Evolutionary conservation across 2,797 vertebrate species (phyloP), one percentile per base, ranked within the genome.

Genomic region (Paratrypauchen microcephalus): DNA sequence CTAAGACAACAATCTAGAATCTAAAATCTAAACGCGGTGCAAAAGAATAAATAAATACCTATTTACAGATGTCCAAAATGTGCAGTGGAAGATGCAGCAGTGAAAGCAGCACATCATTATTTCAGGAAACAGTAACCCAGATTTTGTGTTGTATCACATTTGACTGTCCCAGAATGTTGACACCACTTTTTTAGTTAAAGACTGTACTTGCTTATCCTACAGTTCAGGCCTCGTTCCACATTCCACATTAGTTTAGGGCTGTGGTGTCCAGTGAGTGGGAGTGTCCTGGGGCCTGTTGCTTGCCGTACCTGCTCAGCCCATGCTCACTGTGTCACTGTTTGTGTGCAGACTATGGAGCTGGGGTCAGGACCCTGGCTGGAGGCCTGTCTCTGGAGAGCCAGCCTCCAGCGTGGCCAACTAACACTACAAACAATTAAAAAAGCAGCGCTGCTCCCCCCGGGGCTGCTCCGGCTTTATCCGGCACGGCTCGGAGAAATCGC

Each of bases 401-500:
- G 79, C 86, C 81, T 85, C 82, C 83, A 84, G 82, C 83, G 66
- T 90, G 89, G 85, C 84, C 83, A 80, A 84, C 88, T 84, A 88
- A 90, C 86, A 86, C 83, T 83, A 87, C 84, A 90, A 88, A 90
- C 89, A 91, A 92, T 91, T 91, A 89, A 88, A 90, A 65, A 85
- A 74, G 36, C 78, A 64, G 73, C 65, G 70, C 81, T 76, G 69
- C 77, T 69, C 65, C 72, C 72, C 77, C 72, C 70, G 59, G 1
- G 78, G 82, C 82, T 66, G 71, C 30, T 71, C 48, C 16, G n/a
- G 85, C 80, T 85, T 83, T 61, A 80, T 67, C 79, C 78, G 55
- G 71, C 86, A 84, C 70, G 13, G 84, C 80, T 81, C 52, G 76
- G 82, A 80, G 82, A 70, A 84, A 86, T 63, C 54, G 78, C 85